phyloP scores from a whole-genome alignment of 2,797 vertebrate genomes.

The Neomorphus geoffroyi region DNA sequence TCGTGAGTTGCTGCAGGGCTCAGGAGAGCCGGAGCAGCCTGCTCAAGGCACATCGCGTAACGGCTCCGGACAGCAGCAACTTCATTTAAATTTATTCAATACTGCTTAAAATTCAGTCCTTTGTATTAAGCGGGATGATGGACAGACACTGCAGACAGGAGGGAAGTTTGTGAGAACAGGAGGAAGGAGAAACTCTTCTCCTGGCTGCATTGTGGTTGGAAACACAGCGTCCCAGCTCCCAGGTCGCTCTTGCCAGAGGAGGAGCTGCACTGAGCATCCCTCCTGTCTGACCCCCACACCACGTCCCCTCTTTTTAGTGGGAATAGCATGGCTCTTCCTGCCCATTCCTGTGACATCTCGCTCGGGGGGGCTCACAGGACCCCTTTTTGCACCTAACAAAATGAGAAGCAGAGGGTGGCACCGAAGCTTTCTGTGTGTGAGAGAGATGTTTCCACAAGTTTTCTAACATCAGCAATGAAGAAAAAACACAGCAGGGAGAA shows the following conservation, averaged over 20 bases:
- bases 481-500: not conserved
- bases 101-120: constrained; percentile 24
- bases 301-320: not conserved
- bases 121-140: constrained; percentile 27
- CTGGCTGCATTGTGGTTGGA: not conserved
- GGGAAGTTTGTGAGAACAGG: not conserved
- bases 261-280: not conserved
- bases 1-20: fast-evolving
- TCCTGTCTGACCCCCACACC: not conserved
- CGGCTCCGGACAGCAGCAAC: not conserved
- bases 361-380: too few species aligned
- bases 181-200: not conserved
- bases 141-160: not conserved
- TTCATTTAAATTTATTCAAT: constrained; percentile 37
- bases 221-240: fast-evolving
- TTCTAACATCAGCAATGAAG: not conserved
- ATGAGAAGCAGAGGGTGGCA: too few species aligned
- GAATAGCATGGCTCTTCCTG: too few species aligned
- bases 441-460: too few species aligned
- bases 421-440: too few species aligned
- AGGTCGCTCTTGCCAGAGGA: not conserved
- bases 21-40: not conserved
- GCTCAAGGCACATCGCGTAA: not conserved
- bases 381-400: too few species aligned
- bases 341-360: too few species aligned